Conservation (phyloP, 2,888 invertebrate genomes). For the Oscheius sp. region DNA sequence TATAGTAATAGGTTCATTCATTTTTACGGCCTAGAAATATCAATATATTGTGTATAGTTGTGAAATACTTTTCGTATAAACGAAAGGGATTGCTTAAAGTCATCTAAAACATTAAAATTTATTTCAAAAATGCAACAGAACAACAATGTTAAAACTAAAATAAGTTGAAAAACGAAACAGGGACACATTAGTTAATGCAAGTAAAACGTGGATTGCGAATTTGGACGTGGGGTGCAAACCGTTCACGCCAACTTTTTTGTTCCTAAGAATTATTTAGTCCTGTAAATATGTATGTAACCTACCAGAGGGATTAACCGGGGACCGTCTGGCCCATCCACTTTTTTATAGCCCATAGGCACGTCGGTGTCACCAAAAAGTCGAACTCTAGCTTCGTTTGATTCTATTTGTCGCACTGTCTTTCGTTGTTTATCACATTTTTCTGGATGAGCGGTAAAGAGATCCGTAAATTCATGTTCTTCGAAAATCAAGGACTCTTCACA, state of each 20-base stretch:
- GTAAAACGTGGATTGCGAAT: conserved; percentile 24
- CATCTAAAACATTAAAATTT: not conserved
- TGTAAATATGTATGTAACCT: not conserved
- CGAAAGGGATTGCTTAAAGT: not conserved
- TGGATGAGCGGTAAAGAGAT: not conserved
- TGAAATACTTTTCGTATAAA: not conserved
- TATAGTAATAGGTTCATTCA: conserved; percentile 16
- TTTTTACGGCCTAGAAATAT: not conserved
- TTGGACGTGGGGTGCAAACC: conserved; percentile 12
- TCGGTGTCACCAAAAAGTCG: conserved; percentile 32
- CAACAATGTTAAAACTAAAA: not conserved
- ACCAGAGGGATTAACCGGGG: conserved; percentile 23
- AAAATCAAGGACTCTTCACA: not conserved
- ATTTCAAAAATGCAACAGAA: not conserved
- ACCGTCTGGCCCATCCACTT: conserved; percentile 28
- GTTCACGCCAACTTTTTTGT: conserved; percentile 23
- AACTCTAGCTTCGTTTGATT: conserved; percentile 31
- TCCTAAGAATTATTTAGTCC: not conserved
- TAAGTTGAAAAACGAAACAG: not conserved
- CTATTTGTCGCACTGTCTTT: conserved; percentile 31
- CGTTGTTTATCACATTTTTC: not conserved
- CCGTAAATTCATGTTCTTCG: not conserved
- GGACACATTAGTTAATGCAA: not conserved
- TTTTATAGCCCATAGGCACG: conserved; percentile 26
- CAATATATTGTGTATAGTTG: not conserved